These are phyloP conservation scores for Mamestra brassicae DNA, from an alignment of 2,888 invertebrate species.

Conservation along the genomic window DNA sequence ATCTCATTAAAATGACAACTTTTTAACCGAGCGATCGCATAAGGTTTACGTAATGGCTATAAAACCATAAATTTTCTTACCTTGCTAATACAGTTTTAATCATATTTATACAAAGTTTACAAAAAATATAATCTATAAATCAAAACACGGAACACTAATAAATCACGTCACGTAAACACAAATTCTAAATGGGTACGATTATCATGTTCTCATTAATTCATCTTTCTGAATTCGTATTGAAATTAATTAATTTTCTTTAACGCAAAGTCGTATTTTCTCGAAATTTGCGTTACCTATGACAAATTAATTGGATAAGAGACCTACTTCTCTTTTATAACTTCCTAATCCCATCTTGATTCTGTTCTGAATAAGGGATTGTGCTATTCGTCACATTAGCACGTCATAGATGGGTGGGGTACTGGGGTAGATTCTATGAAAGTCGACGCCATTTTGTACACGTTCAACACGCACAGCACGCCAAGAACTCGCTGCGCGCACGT, in stretches of 20 bases:
- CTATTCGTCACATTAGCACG: no score
- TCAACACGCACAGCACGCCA: no score
- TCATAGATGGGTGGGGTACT: no score
- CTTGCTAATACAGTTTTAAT: background rate
- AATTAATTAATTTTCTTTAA: background rate
- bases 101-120: background rate
- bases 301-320: background rate
- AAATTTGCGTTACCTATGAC: no score
- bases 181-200: background rate
- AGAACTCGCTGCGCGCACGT: no score
- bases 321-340: no score
- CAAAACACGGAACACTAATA: constrained; percentile 3
- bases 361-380: no score
- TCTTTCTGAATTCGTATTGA: background rate
- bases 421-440: no score
- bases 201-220: background rate
- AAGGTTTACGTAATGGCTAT: constrained; percentile 20
- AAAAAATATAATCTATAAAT: background rate
- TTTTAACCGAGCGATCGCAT: constrained; percentile 1
- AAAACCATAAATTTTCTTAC: constrained; percentile 1
- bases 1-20: background rate
- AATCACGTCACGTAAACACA: background rate
- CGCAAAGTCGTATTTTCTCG: no score
- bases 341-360: no score
- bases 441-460: no score